Evolutionary conservation across 35 echinoderm and acorn worm species (phyloP).

Genomic region (Hemicentrotus pulcherrimus): DNA sequence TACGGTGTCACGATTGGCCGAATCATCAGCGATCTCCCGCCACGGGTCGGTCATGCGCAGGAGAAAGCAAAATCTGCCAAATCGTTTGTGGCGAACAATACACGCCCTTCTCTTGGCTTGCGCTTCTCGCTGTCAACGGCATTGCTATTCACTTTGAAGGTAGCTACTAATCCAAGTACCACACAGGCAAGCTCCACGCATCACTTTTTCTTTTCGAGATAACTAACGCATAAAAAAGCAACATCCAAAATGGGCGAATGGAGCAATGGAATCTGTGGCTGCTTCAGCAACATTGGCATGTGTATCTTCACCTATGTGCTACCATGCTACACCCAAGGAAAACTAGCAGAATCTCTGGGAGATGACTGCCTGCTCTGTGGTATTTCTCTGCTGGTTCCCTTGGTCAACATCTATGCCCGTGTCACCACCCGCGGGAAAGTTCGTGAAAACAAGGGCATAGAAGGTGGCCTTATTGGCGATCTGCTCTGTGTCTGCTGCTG

Average conservation of each 20-base stretch:
- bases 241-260: slow-evolving; percentile 78
- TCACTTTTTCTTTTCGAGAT: background rate
- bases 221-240: background rate
- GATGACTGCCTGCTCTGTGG: slow-evolving; percentile 95
- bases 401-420: slow-evolving; percentile 90
- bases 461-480: slow-evolving; percentile 84
- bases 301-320: slow-evolving; percentile 87
- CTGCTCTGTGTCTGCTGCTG: slow-evolving; percentile 86
- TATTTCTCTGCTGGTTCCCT: slow-evolving; percentile 68
- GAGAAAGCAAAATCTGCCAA: background rate
- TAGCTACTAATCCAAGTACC: background rate
- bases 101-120: slow-evolving; percentile 6
- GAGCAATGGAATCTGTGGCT: slow-evolving; percentile 81
- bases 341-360: slow-evolving; percentile 80
- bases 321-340: slow-evolving; percentile 88
- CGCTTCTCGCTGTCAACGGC: background rate
- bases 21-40: background rate
- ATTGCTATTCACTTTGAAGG: background rate
- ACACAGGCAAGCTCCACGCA: background rate
- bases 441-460: slow-evolving; percentile 93
- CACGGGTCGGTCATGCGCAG: slow-evolving; percentile 41
- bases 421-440: slow-evolving; percentile 85
- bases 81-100: background rate
- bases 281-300: slow-evolving; percentile 90
- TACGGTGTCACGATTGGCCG: background rate